A percentile compares a stretch with the other conserved stretches of the same genome.
These are phyloP conservation scores for Picathartes gymnocephalus DNA, from an alignment of 2,113 vertebrate species.

Conservation along the genomic window DNA sequence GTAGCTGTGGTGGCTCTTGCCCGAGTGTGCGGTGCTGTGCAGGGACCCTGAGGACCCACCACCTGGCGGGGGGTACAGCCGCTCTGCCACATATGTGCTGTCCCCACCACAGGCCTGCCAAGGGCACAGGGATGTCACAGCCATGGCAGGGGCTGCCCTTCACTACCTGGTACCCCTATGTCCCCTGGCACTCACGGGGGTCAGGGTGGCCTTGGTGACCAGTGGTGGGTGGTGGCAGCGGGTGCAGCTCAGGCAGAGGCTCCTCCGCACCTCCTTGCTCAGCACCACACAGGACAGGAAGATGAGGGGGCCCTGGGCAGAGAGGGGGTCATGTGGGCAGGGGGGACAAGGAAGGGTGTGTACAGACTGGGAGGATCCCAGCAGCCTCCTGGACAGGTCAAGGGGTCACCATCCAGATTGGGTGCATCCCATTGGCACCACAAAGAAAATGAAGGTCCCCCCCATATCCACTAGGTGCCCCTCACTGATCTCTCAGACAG, in stretches of 20 bases:
- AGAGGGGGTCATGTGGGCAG: background rate
- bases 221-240: slow-evolving; percentile 78
- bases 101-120: slow-evolving; percentile 82
- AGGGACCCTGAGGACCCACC: slow-evolving; percentile 85
- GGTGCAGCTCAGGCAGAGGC: slow-evolving; percentile 83
- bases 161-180: rapidly evolving
- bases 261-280: slow-evolving; percentile 86
- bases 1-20: slow-evolving; percentile 93
- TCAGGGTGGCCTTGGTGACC: slow-evolving; percentile 82
- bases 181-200: slow-evolving; percentile 74
- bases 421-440: background rate
- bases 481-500: no score
- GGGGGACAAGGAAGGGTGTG: background rate
- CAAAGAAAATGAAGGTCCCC: background rate
- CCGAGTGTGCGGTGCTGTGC: slow-evolving; percentile 86
- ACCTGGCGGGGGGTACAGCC: slow-evolving; percentile 78
- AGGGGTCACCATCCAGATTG: background rate
- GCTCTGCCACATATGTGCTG: slow-evolving; percentile 79
- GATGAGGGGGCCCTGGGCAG: slow-evolving; percentile 83
- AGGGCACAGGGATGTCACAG: background rate
- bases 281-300: slow-evolving; percentile 88
- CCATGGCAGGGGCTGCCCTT: background rate
- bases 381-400: background rate
- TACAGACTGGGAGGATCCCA: background rate
- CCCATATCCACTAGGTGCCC: no score